Conservation (phyloP, 1,140 invertebrate species). For the Lepidotrigona ventralis region DNA sequence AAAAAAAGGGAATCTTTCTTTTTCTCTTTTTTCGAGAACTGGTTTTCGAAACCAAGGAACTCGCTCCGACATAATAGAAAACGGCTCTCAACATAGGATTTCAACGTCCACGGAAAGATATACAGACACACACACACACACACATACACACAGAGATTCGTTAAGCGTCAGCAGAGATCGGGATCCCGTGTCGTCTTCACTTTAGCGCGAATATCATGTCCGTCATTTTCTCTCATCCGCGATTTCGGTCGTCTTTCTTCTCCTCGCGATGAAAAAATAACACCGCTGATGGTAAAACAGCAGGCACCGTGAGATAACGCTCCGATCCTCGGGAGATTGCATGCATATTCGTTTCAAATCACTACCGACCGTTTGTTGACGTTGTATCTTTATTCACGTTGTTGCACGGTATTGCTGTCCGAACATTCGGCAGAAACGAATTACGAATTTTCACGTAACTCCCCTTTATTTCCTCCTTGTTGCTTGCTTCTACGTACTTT, state of each 20-base stretch:
- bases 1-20: conserved; percentile 5
- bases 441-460: not conserved
- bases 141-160: not conserved
- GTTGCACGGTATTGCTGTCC: not conserved
- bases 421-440: too few species aligned
- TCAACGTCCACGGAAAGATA: conserved; percentile 40
- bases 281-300: conserved; percentile 16
- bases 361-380: not conserved
- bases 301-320: not conserved
- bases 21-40: conserved; percentile 29
- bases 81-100: conserved; percentile 34
- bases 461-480: not conserved
- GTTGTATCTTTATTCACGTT: not conserved
- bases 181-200: conserved; percentile 8
- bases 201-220: conserved; percentile 45
- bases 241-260: not conserved
- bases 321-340: not conserved
- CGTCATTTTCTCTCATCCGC: conserved; percentile 20
- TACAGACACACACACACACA: not conserved
- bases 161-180: conserved; percentile 14
- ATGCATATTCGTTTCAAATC: conserved; percentile 11
- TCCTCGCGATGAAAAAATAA: conserved; percentile 3
- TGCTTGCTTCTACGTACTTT: not conserved
- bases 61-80: conserved; percentile 36
- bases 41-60: conserved; percentile 46